Percentiles rank a stretch among this genome's conserved stretches.
These are phyloP conservation scores for Bergia puertoricense DNA, from an alignment of 92 coral and sea anemone genomes.

Conservation along the genomic window DNA sequence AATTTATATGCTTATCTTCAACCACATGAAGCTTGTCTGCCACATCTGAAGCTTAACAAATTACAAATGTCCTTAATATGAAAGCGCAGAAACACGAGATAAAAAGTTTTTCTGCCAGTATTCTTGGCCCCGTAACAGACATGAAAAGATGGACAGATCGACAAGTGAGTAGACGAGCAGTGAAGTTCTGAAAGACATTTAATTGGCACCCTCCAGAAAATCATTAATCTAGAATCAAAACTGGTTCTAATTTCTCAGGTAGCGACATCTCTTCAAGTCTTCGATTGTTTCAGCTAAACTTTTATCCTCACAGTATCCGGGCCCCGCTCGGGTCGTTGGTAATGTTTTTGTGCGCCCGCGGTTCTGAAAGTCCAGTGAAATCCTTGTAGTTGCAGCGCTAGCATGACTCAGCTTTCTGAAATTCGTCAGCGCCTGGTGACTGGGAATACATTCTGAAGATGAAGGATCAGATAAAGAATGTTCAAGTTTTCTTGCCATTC, in stretches of 20 bases:
- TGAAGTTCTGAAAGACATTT: not conserved
- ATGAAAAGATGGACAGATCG: too few relatives aligned
- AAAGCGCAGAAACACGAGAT: too few relatives aligned
- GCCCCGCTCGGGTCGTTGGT: not conserved
- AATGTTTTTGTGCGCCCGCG: not conserved
- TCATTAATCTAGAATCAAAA: not conserved
- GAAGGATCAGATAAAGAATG: not conserved
- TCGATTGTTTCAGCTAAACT: conserved; percentile 36
- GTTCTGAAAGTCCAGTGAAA: conserved; percentile 19
- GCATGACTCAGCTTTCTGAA: conserved; percentile 42
- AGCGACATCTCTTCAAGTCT: conserved; percentile 40
- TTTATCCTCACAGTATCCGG: not conserved
- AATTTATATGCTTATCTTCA: too few relatives aligned
- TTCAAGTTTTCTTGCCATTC: not conserved
- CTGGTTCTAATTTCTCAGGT: conserved; percentile 24
- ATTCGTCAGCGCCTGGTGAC: not conserved
- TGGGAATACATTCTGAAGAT: not conserved
- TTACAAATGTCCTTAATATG: too few relatives aligned
- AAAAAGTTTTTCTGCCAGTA: too few relatives aligned
- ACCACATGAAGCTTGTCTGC: too few relatives aligned
- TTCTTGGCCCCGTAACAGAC: too few relatives aligned
- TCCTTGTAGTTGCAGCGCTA: conserved; percentile 28
- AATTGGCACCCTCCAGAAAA: not conserved
- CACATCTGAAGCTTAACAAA: too few relatives aligned
- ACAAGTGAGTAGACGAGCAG: too few relatives aligned